Base-by-base conservation (phyloP, 2,888 invertebrate genomes). In the Frankliniella fusca region DNA sequence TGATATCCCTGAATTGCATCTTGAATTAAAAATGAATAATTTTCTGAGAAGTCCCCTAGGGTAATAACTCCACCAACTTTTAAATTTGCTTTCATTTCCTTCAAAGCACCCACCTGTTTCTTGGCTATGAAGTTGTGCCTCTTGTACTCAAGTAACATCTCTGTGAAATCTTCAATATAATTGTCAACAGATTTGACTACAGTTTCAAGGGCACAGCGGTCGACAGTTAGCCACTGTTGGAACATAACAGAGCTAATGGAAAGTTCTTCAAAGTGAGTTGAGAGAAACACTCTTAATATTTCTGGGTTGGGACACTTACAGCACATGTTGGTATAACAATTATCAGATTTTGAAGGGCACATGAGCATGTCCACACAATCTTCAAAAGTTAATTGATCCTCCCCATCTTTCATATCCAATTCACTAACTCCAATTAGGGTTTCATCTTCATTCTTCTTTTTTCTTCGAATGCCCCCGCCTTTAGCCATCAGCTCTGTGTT, bases 31-130 rank as follows among this genome's bases (percentile, higher is more conserved):
- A 50, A 50, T 50, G 80, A 81, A 83, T 85, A 85, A 83, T 86
- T 86, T 83, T 85, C 85, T n/a, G 85, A 83, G 83, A 85, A 86
- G 82, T 86, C 85, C 49, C 84, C 83, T 48, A 84, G 80, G 7
- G 84, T 84, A n/a, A 85, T 0, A 80, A 83, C 81, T 81, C 84
- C 84, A n/a, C 82, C n/a, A n/a, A n/a, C n/a, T n/a, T n/a, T n/a
- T n/a, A n/a, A n/a, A n/a, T n/a, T n/a, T n/a, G n/a, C n/a, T n/a
- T n/a, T n/a, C n/a, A n/a, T n/a, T 12, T 65, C 15, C 79, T 83
- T 83, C 61, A 83, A 80, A 82, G 82, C 85, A 28, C 49, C 70
- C 3, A 84, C 80, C 81, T 85, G 85, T 54, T 85, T 80, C 80
- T 83, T 83, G 0, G 84, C 84, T 76, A 84, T 84, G 79, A 82